Percentiles rank a stretch among this genome's conserved stretches.
Evolutionary conservation across 1,140 invertebrate species (phyloP).

Genomic region (Oedothorax gibbosus): DNA sequence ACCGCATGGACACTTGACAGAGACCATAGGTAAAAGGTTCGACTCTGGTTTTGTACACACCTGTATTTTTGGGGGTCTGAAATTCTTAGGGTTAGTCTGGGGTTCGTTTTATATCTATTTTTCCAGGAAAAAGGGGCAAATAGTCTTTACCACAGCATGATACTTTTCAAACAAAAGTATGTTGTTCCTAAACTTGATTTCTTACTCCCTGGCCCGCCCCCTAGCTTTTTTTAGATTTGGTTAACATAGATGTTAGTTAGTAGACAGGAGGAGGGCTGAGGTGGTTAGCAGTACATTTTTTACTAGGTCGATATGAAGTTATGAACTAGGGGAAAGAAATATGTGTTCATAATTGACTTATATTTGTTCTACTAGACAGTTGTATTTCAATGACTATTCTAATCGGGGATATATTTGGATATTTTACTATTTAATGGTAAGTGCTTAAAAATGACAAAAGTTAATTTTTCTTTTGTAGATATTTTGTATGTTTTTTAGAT

Average conservation of each 20-base stretch:
- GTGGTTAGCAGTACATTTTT: slow-evolving; percentile 27
- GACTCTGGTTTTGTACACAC: slow-evolving; percentile 19
- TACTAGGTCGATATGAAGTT: slow-evolving; percentile 4
- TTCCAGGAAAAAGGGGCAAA: slow-evolving; percentile 9
- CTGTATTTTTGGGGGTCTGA: slow-evolving; percentile 41
- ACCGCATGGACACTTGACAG: background rate
- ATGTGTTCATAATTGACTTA: slow-evolving; percentile 28
- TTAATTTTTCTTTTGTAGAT: too few species aligned
- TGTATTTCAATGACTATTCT: too few species aligned
- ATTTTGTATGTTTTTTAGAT: too few species aligned
- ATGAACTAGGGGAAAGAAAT: slow-evolving; percentile 10
- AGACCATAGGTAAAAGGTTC: slow-evolving; percentile 14
- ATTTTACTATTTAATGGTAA: too few species aligned
- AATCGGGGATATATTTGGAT: too few species aligned
- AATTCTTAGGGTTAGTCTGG: slow-evolving; percentile 7
- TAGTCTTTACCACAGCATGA: slow-evolving; percentile 43
- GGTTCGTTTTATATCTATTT: slow-evolving; percentile 7
- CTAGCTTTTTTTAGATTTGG: background rate
- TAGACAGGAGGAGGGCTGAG: slow-evolving; percentile 31
- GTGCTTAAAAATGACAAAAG: too few species aligned
- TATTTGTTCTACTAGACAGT: too few species aligned
- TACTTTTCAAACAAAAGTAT: slow-evolving; percentile 43
- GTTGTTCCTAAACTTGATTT: slow-evolving; percentile 49
- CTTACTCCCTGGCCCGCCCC: slow-evolving; percentile 14
- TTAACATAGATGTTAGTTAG: slow-evolving; percentile 45